Evolutionary conservation across 1,140 invertebrate species (phyloP), one percentile per base, ranked within the genome.

Genomic region (Lordiphosa mommai): DNA sequence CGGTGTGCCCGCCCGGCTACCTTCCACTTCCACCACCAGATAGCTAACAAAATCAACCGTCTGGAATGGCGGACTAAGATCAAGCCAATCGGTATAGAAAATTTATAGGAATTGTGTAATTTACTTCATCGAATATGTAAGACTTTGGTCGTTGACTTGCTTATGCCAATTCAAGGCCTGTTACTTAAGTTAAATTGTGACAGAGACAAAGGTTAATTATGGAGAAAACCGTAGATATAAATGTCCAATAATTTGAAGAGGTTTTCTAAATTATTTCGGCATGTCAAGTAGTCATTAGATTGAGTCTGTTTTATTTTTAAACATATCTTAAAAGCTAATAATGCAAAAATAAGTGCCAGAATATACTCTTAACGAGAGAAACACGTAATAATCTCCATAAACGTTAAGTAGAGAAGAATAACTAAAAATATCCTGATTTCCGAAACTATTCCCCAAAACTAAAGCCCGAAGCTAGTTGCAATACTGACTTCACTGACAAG

Each of bases 1-100:
- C 41, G 53, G 9, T 17, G 17, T 16, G 12, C 27, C 4, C 13
- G 2, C 8, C 6, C 8, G n/a, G n/a, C n/a, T n/a, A n/a, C n/a
- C n/a, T n/a, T n/a, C n/a, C n/a, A n/a, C n/a, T n/a, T 14, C 7
- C 20, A 4, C 10, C 29, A 5, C 37, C 29, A 30, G 1, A 1
- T 6, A 10, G 41, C 29, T 16, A 50, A 51, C 37, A 34, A 50
- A 74, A 34, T 44, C 72, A 82, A 58, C 71, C 58, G 61, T 43
- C 66, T 69, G 76, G 71, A 84, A 84, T 76, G 68, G 73, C 58
- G 76, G 57, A 74, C 49, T 44, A 12, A 13, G 38, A 71, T 60
- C 47, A 66, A n/a, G 43, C 36, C 10, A 16, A 33, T 27, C 33
- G 36, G 32, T 48, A 70, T 56, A 32, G 56, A 66, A 63, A 71